phyloP scores from a whole-genome alignment of 2,797 vertebrate genomes.

The Craterocephalus amniculus region DNA sequence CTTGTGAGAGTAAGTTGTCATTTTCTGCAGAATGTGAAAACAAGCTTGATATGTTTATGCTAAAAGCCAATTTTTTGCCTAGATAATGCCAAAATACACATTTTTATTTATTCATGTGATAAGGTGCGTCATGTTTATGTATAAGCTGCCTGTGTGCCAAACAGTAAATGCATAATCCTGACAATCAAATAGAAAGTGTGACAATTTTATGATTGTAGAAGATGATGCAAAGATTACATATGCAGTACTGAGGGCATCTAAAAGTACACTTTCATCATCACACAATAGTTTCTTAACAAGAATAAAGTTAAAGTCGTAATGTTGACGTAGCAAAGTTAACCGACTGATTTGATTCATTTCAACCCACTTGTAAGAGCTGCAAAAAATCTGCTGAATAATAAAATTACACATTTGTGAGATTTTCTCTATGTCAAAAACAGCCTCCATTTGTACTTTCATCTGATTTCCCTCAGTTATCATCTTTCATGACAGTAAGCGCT shows the following conservation, averaged over 20 bases:
- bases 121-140: no score
- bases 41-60: no score
- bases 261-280: neutral
- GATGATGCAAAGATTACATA: neutral
- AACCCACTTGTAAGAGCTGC: no score
- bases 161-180: neutral
- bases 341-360: neutral
- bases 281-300: neutral
- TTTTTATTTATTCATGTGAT: no score
- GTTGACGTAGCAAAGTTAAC: neutral
- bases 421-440: neutral
- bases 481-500: slow-evolving; percentile 9
- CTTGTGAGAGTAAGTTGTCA: no score
- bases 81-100: no score
- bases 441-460: slow-evolving; percentile 1
- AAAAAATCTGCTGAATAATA: no score
- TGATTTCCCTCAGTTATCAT: slow-evolving; percentile 25
- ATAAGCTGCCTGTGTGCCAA: no score
- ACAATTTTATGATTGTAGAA: neutral
- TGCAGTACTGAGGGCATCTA: neutral
- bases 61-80: no score
- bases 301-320: no score
- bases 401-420: neutral
- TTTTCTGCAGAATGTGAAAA: no score
- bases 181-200: neutral